These are phyloP conservation scores for Marasmarcha lunaedactyla DNA, from an alignment of 2,888 invertebrate species.

Conservation along the genomic window DNA sequence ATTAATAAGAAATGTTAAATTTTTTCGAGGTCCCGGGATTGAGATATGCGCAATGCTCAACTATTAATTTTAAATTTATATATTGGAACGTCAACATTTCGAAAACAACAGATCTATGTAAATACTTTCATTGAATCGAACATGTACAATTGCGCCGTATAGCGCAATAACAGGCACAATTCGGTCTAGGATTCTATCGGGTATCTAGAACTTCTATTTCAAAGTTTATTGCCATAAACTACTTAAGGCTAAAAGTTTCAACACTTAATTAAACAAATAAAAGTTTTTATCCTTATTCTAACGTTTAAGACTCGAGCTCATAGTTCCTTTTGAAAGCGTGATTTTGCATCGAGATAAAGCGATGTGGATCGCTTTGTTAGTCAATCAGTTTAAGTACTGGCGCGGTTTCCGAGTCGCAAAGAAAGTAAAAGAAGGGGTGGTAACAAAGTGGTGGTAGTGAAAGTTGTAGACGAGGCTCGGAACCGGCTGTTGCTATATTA, in stretches of 20 bases:
- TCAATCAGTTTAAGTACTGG: constrained; percentile 34
- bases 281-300: constrained; percentile 21
- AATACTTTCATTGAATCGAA: constrained; percentile 16
- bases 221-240: constrained; percentile 45
- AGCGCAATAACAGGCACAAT: constrained; percentile 34
- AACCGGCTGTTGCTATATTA: too few relatives aligned
- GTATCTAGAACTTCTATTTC: constrained; percentile 24
- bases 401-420: constrained; percentile 19
- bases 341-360: neutral
- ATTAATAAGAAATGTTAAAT: too few relatives aligned
- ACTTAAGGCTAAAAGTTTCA: constrained; percentile 45
- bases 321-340: constrained; percentile 8
- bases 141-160: constrained; percentile 20
- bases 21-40: constrained; percentile 27
- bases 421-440: constrained; percentile 15
- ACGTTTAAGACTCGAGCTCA: constrained; percentile 22
- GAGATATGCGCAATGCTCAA: constrained; percentile 23
- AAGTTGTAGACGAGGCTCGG: constrained; percentile 12
- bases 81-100: constrained; percentile 26
- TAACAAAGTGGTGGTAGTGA: constrained; percentile 18
- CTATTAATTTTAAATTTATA: too few relatives aligned
- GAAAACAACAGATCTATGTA: constrained; percentile 17
- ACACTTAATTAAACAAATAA: constrained; percentile 49
- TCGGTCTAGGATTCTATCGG: constrained; percentile 36
- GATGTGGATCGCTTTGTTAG: too few relatives aligned